phyloP scores from a whole-genome alignment of 2,888 invertebrate species.

The Pterostichus madidus region DNA sequence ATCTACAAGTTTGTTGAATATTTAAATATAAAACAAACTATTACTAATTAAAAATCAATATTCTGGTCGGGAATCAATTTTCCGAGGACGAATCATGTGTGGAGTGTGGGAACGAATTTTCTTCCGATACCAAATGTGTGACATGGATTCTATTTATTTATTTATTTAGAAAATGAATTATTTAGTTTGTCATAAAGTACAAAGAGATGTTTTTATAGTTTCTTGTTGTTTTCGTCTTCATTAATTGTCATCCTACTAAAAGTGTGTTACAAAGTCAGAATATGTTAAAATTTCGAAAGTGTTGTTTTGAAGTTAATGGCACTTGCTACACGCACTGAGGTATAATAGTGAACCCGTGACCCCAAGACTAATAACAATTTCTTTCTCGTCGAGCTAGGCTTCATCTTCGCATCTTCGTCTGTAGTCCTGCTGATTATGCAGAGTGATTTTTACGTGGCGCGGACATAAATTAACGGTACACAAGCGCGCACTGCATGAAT shows the following conservation, averaged over 20 bases:
- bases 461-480: constrained; percentile 48
- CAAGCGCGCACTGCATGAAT: constrained; percentile 41
- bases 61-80: too few relatives aligned
- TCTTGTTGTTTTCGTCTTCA: too few relatives aligned
- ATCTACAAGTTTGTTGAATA: too few relatives aligned
- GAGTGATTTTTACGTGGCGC: constrained; percentile 29
- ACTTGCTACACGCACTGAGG: constrained; percentile 26
- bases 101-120: too few relatives aligned
- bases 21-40: too few relatives aligned
- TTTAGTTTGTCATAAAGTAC: too few relatives aligned
- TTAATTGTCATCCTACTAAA: background rate
- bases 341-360: constrained; percentile 16
- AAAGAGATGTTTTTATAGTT: too few relatives aligned
- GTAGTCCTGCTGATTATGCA: constrained; percentile 31
- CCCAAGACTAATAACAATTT: constrained; percentile 46
- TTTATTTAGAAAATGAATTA: too few relatives aligned
- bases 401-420: constrained; percentile 19
- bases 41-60: too few relatives aligned
- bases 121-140: too few relatives aligned
- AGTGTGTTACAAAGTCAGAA: constrained; percentile 27
- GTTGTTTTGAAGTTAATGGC: constrained; percentile 10
- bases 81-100: too few relatives aligned
- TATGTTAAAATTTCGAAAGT: constrained; percentile 35
- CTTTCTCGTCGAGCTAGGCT: constrained; percentile 6
- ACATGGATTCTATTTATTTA: too few relatives aligned